Evolutionary conservation across 2,888 invertebrate species (phyloP).

Genomic region (Acanthoscelides obtectus): DNA sequence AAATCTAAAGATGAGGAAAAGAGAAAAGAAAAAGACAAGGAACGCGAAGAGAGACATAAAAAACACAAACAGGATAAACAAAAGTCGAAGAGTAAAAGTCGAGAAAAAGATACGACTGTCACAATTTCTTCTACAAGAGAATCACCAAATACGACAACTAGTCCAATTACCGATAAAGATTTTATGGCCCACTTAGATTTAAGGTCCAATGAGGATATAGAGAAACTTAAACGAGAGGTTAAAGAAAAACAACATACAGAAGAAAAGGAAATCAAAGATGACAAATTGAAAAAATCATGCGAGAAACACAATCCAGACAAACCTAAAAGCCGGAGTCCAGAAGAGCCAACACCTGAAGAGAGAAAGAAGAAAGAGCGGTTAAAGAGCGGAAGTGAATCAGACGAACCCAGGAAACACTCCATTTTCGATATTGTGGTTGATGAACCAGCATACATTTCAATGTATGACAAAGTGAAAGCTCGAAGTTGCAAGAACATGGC

Average conservation of each 20-base stretch:
- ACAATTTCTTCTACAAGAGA: not conserved
- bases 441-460: conserved; percentile 87
- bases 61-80: conserved; percentile 37
- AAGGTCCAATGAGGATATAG: conserved; percentile 54
- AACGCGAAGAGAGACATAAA: conserved; percentile 41
- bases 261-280: conserved; percentile 17
- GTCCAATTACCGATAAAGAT: conserved; percentile 50
- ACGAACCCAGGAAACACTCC: conserved; percentile 83
- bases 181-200: conserved; percentile 57
- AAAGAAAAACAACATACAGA: conserved; percentile 37
- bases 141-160: conserved; percentile 30
- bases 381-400: conserved; percentile 64
- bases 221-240: conserved; percentile 50
- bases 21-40: conserved; percentile 40
- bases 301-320: conserved; percentile 16
- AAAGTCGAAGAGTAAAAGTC: conserved; percentile 39
- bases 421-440: conserved; percentile 88
- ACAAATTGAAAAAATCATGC: not conserved
- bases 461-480: conserved; percentile 97
- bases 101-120: conserved; percentile 39
- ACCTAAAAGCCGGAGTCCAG: conserved; percentile 16
- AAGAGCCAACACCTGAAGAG: conserved; percentile 14
- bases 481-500: conserved; percentile 91
- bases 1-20: conserved; percentile 45
- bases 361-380: conserved; percentile 30